Base-by-base conservation (phyloP, 2,888 invertebrate species). In the Onchidella celtica region DNA sequence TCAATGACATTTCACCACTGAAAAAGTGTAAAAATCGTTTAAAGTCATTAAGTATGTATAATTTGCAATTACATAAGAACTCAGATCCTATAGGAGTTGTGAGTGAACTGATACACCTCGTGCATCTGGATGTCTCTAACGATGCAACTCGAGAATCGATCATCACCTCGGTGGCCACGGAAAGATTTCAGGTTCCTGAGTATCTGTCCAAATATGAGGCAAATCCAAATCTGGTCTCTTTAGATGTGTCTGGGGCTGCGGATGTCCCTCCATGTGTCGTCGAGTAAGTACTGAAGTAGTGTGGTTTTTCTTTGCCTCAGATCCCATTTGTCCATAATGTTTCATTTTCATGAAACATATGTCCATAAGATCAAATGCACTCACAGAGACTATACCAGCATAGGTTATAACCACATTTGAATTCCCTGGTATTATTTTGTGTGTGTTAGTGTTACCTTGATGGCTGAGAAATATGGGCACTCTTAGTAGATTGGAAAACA, bases 181-280 rank as follows among this genome's bases (percentile, higher is more conserved):
- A 85, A 29, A 89, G 89, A 81, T 90, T 91, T 77, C 84, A 88
- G 36, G 87, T 91, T 14, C 77, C 84, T 24, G 87, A 90, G 29
- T 86, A 94, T 36, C 82, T 94, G 68, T 81, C 86, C n/a, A 84
- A 87, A 32, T 84, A 86, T 14, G 61, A 82, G 2, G 87, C 88
- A 81, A 94, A 95, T 88, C 95, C 95, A 63, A 92, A 95, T 86
- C 92, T 96, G 66, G 92, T 93, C 36, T 95, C 95, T 38, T 91
- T 96, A 83, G 96, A 96, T 92, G 94, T 96, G 79, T 96, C 96
- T 92, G 95, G 95, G 63, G 95, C 94, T 88, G 94, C 94, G 74
- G 94, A 94, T 79, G 93, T 95, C 65, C 93, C 94, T 27, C 78
- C 70, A 6, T 81, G 61, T 73, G 40, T 74, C 24, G 72, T 81